Conservation (phyloP, 2,797 vertebrate species). For the Alca torda region DNA sequence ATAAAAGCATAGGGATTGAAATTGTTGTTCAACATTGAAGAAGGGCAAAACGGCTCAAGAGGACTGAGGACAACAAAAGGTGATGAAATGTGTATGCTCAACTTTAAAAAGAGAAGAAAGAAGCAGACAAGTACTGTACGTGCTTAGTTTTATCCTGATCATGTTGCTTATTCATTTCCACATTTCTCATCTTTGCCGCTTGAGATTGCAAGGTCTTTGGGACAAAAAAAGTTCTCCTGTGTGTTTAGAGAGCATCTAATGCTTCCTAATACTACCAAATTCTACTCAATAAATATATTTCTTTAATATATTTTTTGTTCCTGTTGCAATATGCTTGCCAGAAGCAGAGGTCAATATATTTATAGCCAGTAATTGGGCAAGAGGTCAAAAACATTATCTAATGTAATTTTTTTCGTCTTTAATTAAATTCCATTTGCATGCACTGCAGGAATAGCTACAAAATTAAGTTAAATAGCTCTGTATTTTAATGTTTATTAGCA, state of each 20-base stretch:
- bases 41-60: neutral
- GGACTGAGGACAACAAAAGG: neutral
- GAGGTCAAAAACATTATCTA: constrained; percentile 60
- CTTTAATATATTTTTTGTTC: constrained; percentile 33
- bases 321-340: constrained; percentile 46
- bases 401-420: constrained; percentile 66
- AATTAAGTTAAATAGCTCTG: constrained; percentile 68
- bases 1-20: neutral
- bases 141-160: neutral
- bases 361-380: constrained; percentile 60
- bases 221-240: neutral
- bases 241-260: neutral
- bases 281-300: neutral
- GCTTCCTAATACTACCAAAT: neutral
- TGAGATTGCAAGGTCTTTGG: neutral
- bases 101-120: neutral
- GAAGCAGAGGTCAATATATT: constrained; percentile 59
- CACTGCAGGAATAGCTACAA: constrained; percentile 53
- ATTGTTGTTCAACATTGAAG: neutral
- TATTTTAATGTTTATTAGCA: constrained; percentile 60
- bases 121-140: fast-evolving
- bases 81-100: neutral
- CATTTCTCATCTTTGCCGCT: neutral
- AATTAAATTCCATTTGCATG: constrained; percentile 71
- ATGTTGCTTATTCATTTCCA: neutral